phyloP scores from a whole-genome alignment of 2,797 vertebrate species.

The Novumbra hubbsi region DNA sequence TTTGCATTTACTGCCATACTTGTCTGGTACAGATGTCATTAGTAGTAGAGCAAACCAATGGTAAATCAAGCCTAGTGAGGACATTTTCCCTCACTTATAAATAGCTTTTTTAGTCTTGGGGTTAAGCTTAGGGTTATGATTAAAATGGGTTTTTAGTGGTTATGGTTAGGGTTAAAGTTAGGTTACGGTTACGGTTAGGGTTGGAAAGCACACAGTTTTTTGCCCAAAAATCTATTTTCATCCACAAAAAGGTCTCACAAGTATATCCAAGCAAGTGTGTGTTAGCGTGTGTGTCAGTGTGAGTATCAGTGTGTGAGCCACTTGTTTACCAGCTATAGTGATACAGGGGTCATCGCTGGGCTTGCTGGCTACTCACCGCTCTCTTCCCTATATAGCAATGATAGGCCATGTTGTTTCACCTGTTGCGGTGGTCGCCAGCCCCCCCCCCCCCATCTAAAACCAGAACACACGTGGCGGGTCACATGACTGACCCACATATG shows the following conservation, averaged over 20 bases:
- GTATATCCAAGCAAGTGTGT: neutral
- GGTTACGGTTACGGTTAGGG: too few species aligned
- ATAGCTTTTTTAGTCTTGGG: too few species aligned
- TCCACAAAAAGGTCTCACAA: too few species aligned
- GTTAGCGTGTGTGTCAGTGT: conserved; percentile 23
- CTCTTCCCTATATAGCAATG: conserved; percentile 84
- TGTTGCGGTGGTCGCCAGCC: conserved; percentile 67
- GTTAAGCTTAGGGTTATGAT: too few species aligned
- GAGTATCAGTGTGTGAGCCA: conserved; percentile 30
- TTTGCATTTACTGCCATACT: neutral
- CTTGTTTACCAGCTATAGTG: conserved; percentile 72
- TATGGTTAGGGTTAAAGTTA: too few species aligned
- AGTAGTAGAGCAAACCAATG: too few species aligned
- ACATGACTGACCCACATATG: conserved; percentile 69
- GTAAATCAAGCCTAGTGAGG: too few species aligned
- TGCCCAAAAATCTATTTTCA: too few species aligned
- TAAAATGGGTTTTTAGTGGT: too few species aligned
- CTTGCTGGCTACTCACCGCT: conserved; percentile 53
- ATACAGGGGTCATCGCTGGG: conserved; percentile 47
- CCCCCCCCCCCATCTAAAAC: conserved; percentile 60
- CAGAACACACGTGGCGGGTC: conserved; percentile 74
- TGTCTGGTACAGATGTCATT: too few species aligned
- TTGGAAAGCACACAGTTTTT: too few species aligned
- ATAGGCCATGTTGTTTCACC: conserved; percentile 78
- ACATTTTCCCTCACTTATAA: too few species aligned